Evolutionary conservation across 2,888 invertebrate species (phyloP).

Genomic region (Ophraella communa): DNA sequence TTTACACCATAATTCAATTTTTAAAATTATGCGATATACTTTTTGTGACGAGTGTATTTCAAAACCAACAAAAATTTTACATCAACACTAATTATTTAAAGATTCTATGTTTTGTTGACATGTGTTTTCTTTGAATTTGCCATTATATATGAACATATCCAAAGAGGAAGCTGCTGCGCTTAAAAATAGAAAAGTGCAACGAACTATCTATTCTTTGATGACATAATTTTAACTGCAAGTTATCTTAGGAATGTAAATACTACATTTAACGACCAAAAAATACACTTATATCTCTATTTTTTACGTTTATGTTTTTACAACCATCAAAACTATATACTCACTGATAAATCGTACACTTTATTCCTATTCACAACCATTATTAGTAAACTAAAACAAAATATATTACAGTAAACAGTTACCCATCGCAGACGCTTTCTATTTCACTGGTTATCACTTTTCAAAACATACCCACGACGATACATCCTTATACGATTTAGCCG

Average conservation of each 20-base stretch:
- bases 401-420: not conserved
- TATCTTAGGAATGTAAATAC: not conserved
- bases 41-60: too few species aligned
- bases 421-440: not conserved
- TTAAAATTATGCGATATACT: too few species aligned
- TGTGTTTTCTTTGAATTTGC: conserved; percentile 18
- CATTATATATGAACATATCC: conserved; percentile 11
- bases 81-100: not conserved
- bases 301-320: too few species aligned
- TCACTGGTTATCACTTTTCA: not conserved
- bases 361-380: too few species aligned
- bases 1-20: too few species aligned
- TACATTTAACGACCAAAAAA: not conserved
- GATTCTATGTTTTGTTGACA: not conserved
- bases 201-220: conserved; percentile 33
- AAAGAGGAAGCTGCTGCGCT: not conserved
- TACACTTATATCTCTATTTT: too few species aligned
- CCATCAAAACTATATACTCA: too few species aligned
- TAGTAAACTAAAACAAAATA: too few species aligned
- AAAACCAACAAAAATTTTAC: too few species aligned
- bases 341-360: too few species aligned
- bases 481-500: not conserved
- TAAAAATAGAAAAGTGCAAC: conserved; percentile 44
- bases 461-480: not conserved
- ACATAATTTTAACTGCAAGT: conserved; percentile 16